Evolutionary conservation across 1,140 invertebrate species (phyloP), one percentile per base, ranked within the genome.

Genomic region (Heliconius melpomene): DNA sequence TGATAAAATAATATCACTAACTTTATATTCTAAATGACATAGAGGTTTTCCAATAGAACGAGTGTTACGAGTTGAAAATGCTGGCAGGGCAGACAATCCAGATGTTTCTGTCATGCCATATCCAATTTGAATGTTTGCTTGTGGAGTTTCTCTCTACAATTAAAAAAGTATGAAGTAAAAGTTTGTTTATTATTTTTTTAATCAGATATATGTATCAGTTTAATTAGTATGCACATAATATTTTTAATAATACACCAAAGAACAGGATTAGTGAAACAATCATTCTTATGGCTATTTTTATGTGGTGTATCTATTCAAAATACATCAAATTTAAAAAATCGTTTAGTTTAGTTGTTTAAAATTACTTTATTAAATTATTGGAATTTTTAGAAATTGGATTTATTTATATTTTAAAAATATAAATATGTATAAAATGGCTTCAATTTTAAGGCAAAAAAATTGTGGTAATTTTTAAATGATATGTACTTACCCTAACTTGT

Each of bases 71-170:
- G 16, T 20, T 6, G 38, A 72, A 7, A 23, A 52, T 7, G 26
- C 74, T 26, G 78, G 36, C 18, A 20, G 54, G 1, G 57, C 18
- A 18, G 46, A 46, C 36, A 82, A 72, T 7, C 78, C 54, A 11
- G 71, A 52, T 60, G 72, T 40, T 71, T 82, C 81, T 52, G 74
- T 82, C 29, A 79, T 38, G n/a, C 81, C 81, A 18, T 79, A 82
- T 18, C n/a, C 54, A 29, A 71, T 57, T 57, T 82, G 57, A 46
- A 76, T 20, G 11, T 40, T 29, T 18, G 54, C 54, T 40, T 70
- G 57, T 3, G 74, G 74, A 66, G 57, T n/a, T 66, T 57, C 32
- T 29, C 36, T 36, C 73, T 74, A 52, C 52, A 79, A 46, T 29
- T 11, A 66, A 23, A 26, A 60, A 16, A 46, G 13, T 26, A 60